Percentiles rank a stretch among this genome's conserved stretches.
Conservation (phyloP, 2,113 vertebrate species). For the Dasyornis broadbenti region DNA sequence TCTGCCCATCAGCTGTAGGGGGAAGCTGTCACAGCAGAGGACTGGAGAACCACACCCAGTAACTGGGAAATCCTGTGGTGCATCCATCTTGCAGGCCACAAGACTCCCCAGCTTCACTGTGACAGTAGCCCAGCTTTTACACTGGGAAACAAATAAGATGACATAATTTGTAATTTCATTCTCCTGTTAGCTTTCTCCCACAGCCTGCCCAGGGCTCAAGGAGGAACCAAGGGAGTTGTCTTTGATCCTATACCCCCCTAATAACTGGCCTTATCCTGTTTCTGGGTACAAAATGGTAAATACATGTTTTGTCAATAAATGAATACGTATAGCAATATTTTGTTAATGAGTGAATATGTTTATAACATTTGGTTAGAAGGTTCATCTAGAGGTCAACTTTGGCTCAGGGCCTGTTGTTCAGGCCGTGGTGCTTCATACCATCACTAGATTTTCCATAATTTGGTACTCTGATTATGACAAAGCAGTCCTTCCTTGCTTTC, state of each 20-base stretch:
- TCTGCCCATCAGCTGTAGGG: no score
- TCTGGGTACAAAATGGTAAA: neutral
- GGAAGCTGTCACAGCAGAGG: neutral
- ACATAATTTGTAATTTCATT: neutral
- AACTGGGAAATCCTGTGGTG: neutral
- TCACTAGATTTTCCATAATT: neutral
- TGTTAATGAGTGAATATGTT: neutral
- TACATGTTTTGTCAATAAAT: neutral
- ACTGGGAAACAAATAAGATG: neutral
- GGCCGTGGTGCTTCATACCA: no score
- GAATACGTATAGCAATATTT: neutral
- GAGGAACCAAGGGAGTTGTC: neutral
- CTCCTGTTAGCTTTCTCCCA: neutral
- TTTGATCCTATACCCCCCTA: neutral
- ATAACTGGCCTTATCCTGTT: rapidly evolving
- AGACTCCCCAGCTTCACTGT: neutral
- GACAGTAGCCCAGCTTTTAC: neutral
- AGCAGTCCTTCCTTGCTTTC: neutral
- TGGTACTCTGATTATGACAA: neutral
- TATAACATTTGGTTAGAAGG: neutral
- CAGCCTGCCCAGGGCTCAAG: neutral
- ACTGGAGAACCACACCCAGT: neutral
- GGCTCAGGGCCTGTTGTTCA: neutral
- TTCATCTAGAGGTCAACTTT: neutral
- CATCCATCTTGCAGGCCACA: neutral